Evolutionary conservation across 1,140 invertebrate genomes (phyloP).

Genomic region (Caligus rogercresseyi): DNA sequence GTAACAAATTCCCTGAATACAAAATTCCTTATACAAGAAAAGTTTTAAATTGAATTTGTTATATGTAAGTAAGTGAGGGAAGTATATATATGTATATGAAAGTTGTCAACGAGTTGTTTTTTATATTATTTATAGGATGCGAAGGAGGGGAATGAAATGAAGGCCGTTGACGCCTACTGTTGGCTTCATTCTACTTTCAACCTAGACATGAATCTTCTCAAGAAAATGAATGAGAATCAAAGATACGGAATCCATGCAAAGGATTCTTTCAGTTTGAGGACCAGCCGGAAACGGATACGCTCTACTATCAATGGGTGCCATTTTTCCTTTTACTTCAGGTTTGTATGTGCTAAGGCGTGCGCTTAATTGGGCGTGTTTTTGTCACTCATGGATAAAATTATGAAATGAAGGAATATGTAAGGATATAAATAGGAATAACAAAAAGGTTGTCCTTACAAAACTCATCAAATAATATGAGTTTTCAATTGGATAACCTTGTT

Average conservation of each 20-base stretch:
- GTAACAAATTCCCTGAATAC: no score
- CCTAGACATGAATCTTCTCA: slow-evolving; percentile 1
- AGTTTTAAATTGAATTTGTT: no score
- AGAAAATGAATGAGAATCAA: slow-evolving; percentile 5
- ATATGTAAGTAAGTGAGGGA: no score
- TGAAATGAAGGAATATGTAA: no score
- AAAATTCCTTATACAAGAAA: no score
- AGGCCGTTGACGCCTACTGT: slow-evolving; percentile 18
- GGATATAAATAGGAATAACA: no score
- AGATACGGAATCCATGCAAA: slow-evolving; percentile 12
- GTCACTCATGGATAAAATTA: no score
- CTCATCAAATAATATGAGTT: no score
- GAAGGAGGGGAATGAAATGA: slow-evolving; percentile 11
- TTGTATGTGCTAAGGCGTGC: no score
- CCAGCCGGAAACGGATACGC: slow-evolving; percentile 4
- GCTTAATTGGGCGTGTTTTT: no score
- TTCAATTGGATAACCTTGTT: no score
- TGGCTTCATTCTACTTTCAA: slow-evolving; percentile 16
- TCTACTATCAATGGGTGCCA: slow-evolving; percentile 18
- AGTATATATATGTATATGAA: background rate
- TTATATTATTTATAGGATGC: slow-evolving; percentile 9
- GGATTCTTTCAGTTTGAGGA: slow-evolving; percentile 1
- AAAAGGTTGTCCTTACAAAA: no score
- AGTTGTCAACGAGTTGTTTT: background rate
- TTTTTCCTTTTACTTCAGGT: slow-evolving; percentile 16